Base-by-base conservation (phyloP, 2,113 vertebrate species). In the Scytalopus superciliaris region DNA sequence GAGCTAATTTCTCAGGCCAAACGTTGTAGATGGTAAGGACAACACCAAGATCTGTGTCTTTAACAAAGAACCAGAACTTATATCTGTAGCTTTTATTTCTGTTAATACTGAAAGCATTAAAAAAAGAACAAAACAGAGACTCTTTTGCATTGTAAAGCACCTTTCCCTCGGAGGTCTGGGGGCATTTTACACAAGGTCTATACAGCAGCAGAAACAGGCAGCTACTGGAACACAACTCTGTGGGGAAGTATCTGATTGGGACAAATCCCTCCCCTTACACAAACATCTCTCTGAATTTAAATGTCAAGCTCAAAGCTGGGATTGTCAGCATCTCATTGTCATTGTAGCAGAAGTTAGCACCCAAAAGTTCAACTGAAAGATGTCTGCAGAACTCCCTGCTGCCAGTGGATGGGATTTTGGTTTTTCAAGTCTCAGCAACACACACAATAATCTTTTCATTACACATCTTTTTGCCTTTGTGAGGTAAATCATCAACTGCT, bases 21-120 rank as follows among this genome's bases (percentile, higher is more conserved):
- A 50, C 1, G 0, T 12, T 50, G 21, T 33, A n/a, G 52, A 40
- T 59, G 42, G 56, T 50, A 80, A 88, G 88, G 50, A 83, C 4
- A 47, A 59, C 60, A 76, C 42, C 16, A 24, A 63, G 19, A 82
- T 42, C 11, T 67, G 27, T 1, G 5, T 66, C 19, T 84, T 90
- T 44, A 69, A 80, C 15, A 73, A 88, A 90, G 70, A 74, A 35
- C 0, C 35, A 68, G 35, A 94, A 86, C 4, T 14, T 5, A 74
- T 33, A 37, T 84, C 62, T 33, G 49, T 64, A 84, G 44, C 52
- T 89, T 96, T 96, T 90, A 95, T 90, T 96, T 78, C 47, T 40
- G 55, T 95, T 70, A 86, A 74, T 75, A 81, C 42, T 63, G 47
- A n/a, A 91, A 90, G 10, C 39, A 62, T 91, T 66, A 74, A 87